Conservation (phyloP, 2,888 invertebrate genomes). For the Parnassius mnemosyne region DNA sequence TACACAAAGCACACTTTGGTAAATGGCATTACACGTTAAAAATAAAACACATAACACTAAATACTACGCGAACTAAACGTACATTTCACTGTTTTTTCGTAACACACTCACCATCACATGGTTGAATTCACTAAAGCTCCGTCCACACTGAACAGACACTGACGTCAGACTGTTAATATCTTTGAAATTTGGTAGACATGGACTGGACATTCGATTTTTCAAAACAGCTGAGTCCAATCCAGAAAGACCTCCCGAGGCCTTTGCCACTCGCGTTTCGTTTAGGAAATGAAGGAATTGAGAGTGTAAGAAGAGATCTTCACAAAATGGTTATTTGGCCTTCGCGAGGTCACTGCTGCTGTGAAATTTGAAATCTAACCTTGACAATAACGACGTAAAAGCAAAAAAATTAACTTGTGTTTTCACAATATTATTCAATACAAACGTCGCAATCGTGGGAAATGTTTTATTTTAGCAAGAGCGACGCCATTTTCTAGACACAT, state of each 20-base stretch:
- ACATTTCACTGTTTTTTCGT: constrained; percentile 43
- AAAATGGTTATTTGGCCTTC: constrained; percentile 27
- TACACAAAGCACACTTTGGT: constrained; percentile 43
- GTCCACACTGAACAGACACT: constrained; percentile 55
- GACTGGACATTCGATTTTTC: constrained; percentile 65
- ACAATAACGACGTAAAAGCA: constrained; percentile 3
- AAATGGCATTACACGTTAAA: constrained; percentile 45
- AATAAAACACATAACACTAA: constrained; percentile 39
- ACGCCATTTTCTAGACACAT: constrained; percentile 52
- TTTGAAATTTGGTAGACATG: constrained; percentile 40
- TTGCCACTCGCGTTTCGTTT: constrained; percentile 3
- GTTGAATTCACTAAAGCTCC: constrained; percentile 43
- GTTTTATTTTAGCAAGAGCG: constrained; percentile 38
- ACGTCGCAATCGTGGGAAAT: constrained; percentile 4
- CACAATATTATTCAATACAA: constrained; percentile 11
- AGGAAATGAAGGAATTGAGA: constrained; percentile 8
- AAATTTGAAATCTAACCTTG: constrained; percentile 16
- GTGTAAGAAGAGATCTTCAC: constrained; percentile 11
- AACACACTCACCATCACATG: constrained; percentile 74
- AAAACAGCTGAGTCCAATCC: constrained; percentile 66
- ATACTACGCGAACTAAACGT: constrained; percentile 42
- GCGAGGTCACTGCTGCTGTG: constrained; percentile 28
- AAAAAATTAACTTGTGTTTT: constrained; percentile 13
- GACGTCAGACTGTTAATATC: constrained; percentile 60
- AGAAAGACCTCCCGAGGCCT: constrained; percentile 38